Percentiles rank a stretch among this genome's conserved stretches.
Conservation (phyloP, 2,113 vertebrate species). For the Quiscalus mexicanus region DNA sequence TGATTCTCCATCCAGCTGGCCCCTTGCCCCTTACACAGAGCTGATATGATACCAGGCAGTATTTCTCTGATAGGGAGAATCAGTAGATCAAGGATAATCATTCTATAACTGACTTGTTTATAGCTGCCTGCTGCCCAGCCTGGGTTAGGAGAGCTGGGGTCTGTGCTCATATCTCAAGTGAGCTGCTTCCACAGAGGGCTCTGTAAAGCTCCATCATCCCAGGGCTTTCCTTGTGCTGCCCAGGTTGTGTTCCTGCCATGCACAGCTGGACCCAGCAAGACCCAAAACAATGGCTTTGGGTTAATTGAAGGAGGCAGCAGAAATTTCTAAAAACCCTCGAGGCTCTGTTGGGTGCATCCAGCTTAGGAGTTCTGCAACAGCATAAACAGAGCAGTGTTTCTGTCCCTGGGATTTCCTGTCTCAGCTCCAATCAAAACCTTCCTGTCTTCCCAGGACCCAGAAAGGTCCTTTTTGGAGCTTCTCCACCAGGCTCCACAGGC, state of each 20-base stretch:
- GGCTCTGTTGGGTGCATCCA: neutral
- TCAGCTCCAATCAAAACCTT: neutral
- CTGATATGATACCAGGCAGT: neutral
- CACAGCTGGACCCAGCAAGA: neutral
- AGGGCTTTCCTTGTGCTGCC: neutral
- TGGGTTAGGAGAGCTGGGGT: neutral
- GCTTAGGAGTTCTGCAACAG: neutral
- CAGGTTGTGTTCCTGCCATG: neutral
- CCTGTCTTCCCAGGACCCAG: neutral
- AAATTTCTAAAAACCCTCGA: neutral
- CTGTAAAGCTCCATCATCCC: neutral
- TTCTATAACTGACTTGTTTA: neutral
- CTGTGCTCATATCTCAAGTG: accelerated
- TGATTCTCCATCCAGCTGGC: neutral
- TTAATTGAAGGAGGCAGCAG: neutral
- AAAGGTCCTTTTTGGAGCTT: neutral
- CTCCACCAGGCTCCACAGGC: neutral
- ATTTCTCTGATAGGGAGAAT: neutral
- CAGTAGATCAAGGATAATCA: neutral
- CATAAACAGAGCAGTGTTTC: neutral
- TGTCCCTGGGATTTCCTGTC: neutral
- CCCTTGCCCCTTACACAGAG: neutral
- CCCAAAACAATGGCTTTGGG: neutral
- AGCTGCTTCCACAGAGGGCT: neutral
- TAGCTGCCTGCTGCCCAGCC: neutral